These are phyloP conservation scores for Cyanoderma ruficeps DNA, from an alignment of 2,113 vertebrate genomes.

Conservation along the genomic window DNA sequence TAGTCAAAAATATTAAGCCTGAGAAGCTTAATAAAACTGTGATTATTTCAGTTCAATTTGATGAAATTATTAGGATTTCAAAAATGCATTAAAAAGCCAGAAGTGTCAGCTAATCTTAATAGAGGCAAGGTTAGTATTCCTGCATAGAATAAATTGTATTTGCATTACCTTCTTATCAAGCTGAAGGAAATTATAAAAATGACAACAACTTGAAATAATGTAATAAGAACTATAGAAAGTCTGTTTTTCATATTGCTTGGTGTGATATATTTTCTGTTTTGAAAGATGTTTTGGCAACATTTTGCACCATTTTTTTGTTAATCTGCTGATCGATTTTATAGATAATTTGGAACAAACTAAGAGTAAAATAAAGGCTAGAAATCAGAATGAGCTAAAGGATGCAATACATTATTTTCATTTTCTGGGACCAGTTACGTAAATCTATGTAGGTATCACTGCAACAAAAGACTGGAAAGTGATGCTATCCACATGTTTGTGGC, in stretches of 20 bases:
- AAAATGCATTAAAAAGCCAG: neutral
- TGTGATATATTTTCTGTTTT: neutral
- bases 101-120: conserved; percentile 16
- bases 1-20: neutral
- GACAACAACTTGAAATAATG: neutral
- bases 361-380: neutral
- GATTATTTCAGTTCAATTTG: conserved; percentile 16
- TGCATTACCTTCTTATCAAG: neutral
- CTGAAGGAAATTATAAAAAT: neutral
- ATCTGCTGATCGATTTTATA: neutral
- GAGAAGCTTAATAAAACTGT: neutral
- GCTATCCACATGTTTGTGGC: neutral
- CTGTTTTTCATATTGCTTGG: neutral
- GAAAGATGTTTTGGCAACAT: neutral
- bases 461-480: neutral
- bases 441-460: neutral
- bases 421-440: neutral
- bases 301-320: neutral
- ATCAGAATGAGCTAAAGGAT: neutral
- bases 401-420: neutral
- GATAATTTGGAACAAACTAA: neutral
- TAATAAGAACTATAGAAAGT: neutral
- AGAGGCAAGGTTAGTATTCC: neutral
- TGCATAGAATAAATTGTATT: neutral
- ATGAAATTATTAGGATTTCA: neutral